These are phyloP conservation scores for Drosophila suzukii DNA, from an alignment of 1,140 invertebrate genomes.

Conservation along the genomic window DNA sequence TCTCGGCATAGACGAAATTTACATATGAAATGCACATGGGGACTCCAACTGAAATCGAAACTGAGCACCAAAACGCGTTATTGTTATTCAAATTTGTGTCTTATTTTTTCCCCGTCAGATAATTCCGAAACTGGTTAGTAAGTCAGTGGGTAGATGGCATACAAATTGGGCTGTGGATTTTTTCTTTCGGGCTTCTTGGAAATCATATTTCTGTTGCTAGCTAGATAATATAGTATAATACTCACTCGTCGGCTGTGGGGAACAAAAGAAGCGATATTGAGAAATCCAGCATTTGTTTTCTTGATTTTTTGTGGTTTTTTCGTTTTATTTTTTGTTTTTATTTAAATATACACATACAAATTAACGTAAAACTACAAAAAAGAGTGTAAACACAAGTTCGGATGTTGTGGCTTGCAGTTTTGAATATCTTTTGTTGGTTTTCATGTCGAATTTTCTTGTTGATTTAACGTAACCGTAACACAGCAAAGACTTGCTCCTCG, in stretches of 20 bases:
- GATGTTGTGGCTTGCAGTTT: constrained; percentile 52
- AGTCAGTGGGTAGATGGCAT: constrained; percentile 77
- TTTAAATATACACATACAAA: constrained; percentile 82
- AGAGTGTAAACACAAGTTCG: constrained; percentile 63
- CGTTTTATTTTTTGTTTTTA: constrained; percentile 53
- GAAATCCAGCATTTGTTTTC: constrained; percentile 34
- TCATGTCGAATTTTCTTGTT: constrained; percentile 44
- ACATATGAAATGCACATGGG: constrained; percentile 69
- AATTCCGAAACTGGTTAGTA: constrained; percentile 77
- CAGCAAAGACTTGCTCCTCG: constrained; percentile 75
- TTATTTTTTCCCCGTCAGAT: constrained; percentile 43
- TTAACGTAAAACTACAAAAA: constrained; percentile 82
- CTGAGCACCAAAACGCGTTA: constrained; percentile 73
- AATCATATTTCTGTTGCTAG: constrained; percentile 52
- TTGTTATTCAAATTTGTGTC: constrained; percentile 73
- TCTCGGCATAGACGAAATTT: constrained; percentile 59
- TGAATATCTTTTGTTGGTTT: constrained; percentile 49
- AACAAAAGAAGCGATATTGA: constrained; percentile 12
- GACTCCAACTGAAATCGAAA: constrained; percentile 72
- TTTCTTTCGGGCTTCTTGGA: constrained; percentile 13
- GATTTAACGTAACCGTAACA: constrained; percentile 71
- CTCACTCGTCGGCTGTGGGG: neutral
- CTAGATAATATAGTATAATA: constrained; percentile 15
- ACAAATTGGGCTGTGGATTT: constrained; percentile 58
- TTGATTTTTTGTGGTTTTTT: constrained; percentile 54